Conservation (phyloP, 2,113 vertebrate genomes). For the Oreochromis spilurus region DNA sequence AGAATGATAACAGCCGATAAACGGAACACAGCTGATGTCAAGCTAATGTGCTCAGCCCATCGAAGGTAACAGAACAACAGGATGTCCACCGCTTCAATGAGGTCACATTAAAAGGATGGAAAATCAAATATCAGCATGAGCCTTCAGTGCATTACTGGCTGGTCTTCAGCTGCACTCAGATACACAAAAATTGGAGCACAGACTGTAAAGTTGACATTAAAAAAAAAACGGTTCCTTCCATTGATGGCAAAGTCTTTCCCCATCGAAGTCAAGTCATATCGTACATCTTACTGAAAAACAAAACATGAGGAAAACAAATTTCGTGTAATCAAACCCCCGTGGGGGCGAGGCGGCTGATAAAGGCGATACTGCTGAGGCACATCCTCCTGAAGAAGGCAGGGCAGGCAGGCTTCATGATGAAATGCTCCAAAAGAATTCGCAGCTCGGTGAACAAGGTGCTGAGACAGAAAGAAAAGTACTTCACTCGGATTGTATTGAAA, state of each 20-base stretch:
- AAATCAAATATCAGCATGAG: not conserved
- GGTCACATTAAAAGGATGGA: conserved; percentile 42
- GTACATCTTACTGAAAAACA: conserved; percentile 18
- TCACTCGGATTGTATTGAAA: not conserved
- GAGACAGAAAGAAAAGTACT: not conserved
- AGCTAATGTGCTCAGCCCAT: not conserved
- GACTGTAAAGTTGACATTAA: conserved; percentile 51
- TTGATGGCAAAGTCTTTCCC: conserved; percentile 48
- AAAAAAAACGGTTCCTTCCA: conserved; percentile 34
- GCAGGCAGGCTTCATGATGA: conserved; percentile 94
- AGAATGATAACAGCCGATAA: conserved; percentile 4
- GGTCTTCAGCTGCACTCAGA: conserved; percentile 29
- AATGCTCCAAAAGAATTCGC: conserved; percentile 90
- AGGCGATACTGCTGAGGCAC: conserved; percentile 93
- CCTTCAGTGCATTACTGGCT: conserved; percentile 56
- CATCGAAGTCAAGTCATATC: conserved; percentile 45
- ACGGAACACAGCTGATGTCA: conserved; percentile 1
- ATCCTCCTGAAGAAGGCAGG: conserved; percentile 92
- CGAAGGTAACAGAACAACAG: conserved; percentile 5
- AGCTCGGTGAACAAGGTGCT: conserved; percentile 95
- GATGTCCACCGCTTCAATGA: conserved; percentile 20
- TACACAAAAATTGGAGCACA: conserved; percentile 29
- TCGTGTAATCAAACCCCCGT: conserved; percentile 80
- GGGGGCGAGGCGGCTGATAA: conserved; percentile 94
- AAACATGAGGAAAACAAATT: not conserved